phyloP scores from a whole-genome alignment of 2,797 vertebrate genomes.

The Sebastes oblongus region DNA sequence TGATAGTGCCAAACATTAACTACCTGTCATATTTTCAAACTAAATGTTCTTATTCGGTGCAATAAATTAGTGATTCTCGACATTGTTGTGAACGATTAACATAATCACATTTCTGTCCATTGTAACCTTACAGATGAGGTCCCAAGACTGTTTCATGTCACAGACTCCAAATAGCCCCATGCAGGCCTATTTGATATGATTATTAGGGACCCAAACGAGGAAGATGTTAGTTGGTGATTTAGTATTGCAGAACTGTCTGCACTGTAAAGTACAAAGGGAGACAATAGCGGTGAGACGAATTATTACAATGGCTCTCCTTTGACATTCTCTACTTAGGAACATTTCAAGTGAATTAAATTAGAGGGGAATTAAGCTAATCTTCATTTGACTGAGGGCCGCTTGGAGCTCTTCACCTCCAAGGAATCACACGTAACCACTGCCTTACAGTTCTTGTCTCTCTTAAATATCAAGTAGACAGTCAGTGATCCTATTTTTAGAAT shows the following conservation, averaged over 20 bases:
- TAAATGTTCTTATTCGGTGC: neutral
- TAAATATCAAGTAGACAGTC: slow-evolving; percentile 32
- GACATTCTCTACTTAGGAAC: slow-evolving; percentile 38
- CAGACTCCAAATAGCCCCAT: neutral
- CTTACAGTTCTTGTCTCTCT: slow-evolving; percentile 12
- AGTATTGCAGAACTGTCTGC: slow-evolving; percentile 27
- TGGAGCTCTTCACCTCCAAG: slow-evolving; percentile 38
- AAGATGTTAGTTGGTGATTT: slow-evolving; percentile 23
- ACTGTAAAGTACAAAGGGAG: slow-evolving; percentile 29
- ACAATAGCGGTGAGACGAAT: slow-evolving; percentile 42
- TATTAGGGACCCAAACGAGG: slow-evolving; percentile 1
- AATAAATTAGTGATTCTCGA: neutral
- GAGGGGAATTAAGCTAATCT: slow-evolving; percentile 56
- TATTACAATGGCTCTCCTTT: slow-evolving; percentile 46
- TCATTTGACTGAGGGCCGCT: slow-evolving; percentile 34
- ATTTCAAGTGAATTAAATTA: slow-evolving; percentile 58
- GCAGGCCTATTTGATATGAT: neutral
- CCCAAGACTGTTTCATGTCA: neutral
- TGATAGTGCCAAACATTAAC: neutral
- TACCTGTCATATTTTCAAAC: neutral
- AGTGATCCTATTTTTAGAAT: slow-evolving; percentile 41
- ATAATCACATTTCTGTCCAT: neutral
- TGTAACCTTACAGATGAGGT: neutral
- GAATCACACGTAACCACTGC: slow-evolving; percentile 21
- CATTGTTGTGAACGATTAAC: neutral